Evolutionary conservation across 2,888 invertebrate genomes (phyloP), one percentile per base, ranked within the genome.

Genomic region (Phania funesta): DNA sequence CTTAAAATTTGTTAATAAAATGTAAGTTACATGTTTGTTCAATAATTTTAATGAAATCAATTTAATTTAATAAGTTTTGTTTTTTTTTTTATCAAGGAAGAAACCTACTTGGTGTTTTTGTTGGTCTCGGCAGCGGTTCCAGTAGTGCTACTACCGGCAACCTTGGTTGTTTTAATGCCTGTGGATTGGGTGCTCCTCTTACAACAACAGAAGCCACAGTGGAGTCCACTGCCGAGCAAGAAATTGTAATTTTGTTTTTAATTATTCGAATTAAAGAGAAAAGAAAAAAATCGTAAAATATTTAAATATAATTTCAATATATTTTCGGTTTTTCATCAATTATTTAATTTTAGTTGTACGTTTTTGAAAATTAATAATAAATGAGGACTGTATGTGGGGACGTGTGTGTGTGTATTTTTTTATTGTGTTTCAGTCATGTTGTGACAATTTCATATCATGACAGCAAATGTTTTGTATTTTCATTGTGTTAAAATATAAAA

Each of bases 51-150:
- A 0, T 9, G 11, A 58, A 38, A 5, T 2, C 26, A 54, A 2
- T 18, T 18, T n/a, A 18, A 20, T 13, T 20, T 13, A 56, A 22
- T 18, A 22, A 48, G 3, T 24, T 41, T 0, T 22, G 5, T 13
- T 64, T n/a, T 44, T 29, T 8, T 7, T 52, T 41, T 20, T 11
- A 11, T 9, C 9, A 8, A 8, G 35, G 35, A 35, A 20, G 11
- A 60, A 89, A 91, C 91, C 87, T 91, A 91, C 91, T 91, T 91
- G 91, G 90, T 85, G 89, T 87, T 89, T 60, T 77, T 68, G 90
- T 90, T 85, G 91, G 89, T 86, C 90, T 90, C 88, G 90, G 90
- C 87, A 90, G 88, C 85, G 89, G 88, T 88, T 91, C 91, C 90
- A 90, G 87, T 86, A 90, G 90, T 84, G 90, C 89, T 86, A 90